A percentile compares a stretch with the other conserved stretches of the same genome.
These are phyloP conservation scores for Colinus virginianus DNA, from an alignment of 2,113 vertebrate species.

Conservation along the genomic window DNA sequence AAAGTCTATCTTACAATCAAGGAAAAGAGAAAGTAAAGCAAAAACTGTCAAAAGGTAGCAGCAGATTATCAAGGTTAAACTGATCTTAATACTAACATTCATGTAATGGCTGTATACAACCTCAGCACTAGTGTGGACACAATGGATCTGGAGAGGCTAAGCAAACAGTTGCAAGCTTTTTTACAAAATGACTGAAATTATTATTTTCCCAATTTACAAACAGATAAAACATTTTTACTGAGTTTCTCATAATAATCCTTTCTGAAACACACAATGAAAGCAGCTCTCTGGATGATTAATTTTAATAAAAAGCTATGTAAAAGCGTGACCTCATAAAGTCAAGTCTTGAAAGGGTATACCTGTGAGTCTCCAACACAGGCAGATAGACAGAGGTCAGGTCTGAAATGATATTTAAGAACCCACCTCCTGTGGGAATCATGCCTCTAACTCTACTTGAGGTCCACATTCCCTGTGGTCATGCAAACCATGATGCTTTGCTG, in stretches of 20 bases:
- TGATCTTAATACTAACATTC: neutral
- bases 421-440: neutral
- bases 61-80: neutral
- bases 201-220: neutral
- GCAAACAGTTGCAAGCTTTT: neutral
- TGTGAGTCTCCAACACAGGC: neutral
- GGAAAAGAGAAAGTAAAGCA: neutral
- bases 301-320: slow-evolving; percentile 1
- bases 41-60: neutral
- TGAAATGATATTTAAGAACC: neutral
- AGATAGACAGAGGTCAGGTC: neutral
- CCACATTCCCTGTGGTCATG: accelerated
- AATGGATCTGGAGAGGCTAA: neutral
- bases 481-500: accelerated
- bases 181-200: neutral
- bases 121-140: neutral
- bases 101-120: neutral
- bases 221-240: neutral
- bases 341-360: neutral
- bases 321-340: neutral
- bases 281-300: neutral
- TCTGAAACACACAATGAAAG: neutral
- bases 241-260: neutral
- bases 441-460: neutral
- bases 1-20: neutral